Conservation (phyloP, 2,888 invertebrate species). For the Rotaria magnacalcarata region DNA sequence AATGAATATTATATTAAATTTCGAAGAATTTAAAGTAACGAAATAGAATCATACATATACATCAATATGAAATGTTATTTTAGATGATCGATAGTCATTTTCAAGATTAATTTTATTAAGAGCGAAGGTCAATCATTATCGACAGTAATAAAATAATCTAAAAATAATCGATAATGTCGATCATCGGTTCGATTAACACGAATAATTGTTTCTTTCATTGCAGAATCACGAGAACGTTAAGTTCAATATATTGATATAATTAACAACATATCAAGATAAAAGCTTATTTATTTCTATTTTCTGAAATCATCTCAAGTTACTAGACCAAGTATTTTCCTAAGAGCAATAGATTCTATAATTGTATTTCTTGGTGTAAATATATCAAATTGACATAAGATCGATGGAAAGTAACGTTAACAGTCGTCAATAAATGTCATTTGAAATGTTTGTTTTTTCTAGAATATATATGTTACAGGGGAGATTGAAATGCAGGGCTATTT, state of each 20-base stretch:
- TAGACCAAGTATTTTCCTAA: not conserved
- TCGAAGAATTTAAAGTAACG: not conserved
- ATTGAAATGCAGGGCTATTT: too few species aligned
- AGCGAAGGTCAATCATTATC: not conserved
- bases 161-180: not conserved
- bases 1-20: too few species aligned
- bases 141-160: not conserved
- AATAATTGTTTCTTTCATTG: not conserved
- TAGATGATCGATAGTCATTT: not conserved
- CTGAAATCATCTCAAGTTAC: not conserved
- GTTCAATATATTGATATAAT: not conserved
- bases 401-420: not conserved
- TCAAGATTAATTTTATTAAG: not conserved
- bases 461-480: too few species aligned
- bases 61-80: not conserved
- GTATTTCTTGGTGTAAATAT: not conserved
- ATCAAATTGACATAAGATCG: not conserved
- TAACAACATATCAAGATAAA: not conserved
- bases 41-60: not conserved
- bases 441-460: too few species aligned
- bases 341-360: not conserved
- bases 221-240: not conserved
- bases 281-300: not conserved
- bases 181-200: not conserved
- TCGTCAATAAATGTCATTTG: slow-evolving; percentile 24